A percentile compares a stretch with the other conserved stretches of the same genome.
phyloP scores from a whole-genome alignment of 2,888 invertebrate species.

The Xestia sexstrigata region DNA sequence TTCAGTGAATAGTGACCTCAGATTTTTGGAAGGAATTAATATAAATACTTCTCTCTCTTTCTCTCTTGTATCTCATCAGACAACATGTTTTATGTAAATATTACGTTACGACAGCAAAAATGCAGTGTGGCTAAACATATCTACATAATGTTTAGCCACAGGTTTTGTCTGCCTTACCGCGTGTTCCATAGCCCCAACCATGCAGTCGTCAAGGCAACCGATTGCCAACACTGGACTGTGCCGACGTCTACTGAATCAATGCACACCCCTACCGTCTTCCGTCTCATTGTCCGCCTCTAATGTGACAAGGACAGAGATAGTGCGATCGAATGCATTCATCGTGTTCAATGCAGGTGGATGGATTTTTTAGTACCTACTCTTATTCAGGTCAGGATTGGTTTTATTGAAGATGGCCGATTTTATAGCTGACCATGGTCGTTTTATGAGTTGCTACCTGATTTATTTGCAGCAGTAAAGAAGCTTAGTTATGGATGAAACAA shows the following conservation, averaged over 20 bases:
- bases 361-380: constrained; percentile 36
- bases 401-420: constrained; percentile 48
- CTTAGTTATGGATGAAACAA: constrained; percentile 11
- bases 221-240: constrained; percentile 69
- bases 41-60: background rate
- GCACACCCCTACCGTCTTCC: constrained; percentile 69
- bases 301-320: constrained; percentile 66
- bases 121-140: no score
- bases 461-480: constrained; percentile 15
- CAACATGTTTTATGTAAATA: background rate
- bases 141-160: no score
- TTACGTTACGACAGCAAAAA: background rate
- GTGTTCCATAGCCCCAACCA: constrained; percentile 47
- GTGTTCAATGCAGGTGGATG: constrained; percentile 59
- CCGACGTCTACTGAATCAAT: constrained; percentile 69
- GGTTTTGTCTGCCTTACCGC: constrained; percentile 7
- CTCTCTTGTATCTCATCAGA: background rate
- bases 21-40: background rate
- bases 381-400: constrained; percentile 37
- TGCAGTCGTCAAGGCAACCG: constrained; percentile 76
- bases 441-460: constrained; percentile 25
- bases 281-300: constrained; percentile 60
- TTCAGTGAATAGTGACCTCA: background rate
- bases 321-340: constrained; percentile 65
- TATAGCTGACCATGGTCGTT: constrained; percentile 20